phyloP scores from a whole-genome alignment of 2,113 vertebrate species.

The Pterophyllum scalare region DNA sequence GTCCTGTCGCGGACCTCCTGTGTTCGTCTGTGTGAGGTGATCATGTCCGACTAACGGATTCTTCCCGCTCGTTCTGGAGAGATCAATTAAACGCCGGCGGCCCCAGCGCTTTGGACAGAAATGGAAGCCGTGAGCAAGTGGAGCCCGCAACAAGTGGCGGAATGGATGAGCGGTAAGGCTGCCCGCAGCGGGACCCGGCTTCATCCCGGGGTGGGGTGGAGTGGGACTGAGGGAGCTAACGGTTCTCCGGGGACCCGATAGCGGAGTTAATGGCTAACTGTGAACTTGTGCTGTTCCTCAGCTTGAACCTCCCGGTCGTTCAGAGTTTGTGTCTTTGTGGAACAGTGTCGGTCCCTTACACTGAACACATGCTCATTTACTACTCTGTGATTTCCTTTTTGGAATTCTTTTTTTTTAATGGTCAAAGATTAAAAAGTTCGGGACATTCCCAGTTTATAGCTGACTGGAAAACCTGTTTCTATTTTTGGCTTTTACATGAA shows the following conservation, averaged over 20 bases:
- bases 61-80: background rate
- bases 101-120: background rate
- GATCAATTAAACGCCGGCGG: background rate
- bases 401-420: no score
- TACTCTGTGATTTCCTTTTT: background rate
- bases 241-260: background rate
- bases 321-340: background rate
- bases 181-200: background rate
- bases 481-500: background rate
- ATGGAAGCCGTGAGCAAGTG: slow-evolving; percentile 80
- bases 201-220: background rate
- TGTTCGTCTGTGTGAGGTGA: background rate
- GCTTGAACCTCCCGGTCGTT: background rate
- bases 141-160: slow-evolving; percentile 74
- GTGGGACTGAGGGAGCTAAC: background rate
- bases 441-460: background rate
- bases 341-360: background rate
- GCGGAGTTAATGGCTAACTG: background rate
- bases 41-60: background rate
- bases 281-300: background rate
- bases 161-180: slow-evolving; percentile 79
- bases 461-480: background rate
- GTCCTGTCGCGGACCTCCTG: background rate
- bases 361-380: background rate
- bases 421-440: background rate